Evolutionary conservation across 1,140 invertebrate genomes (phyloP).

Genomic region (Sycophila sp.): DNA sequence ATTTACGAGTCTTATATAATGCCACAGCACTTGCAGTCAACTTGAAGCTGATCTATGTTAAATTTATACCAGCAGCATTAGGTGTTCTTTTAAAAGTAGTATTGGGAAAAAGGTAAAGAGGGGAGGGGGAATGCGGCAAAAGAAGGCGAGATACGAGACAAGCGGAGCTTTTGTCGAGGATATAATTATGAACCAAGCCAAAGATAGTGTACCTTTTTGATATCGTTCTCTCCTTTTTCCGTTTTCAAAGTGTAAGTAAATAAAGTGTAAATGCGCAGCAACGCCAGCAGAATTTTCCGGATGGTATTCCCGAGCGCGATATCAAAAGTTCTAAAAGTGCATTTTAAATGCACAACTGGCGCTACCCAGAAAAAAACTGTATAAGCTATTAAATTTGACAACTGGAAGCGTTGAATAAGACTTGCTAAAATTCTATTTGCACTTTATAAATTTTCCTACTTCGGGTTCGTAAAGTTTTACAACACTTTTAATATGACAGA

Average conservation of each 20-base stretch:
- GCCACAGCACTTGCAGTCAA: not conserved
- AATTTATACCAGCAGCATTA: conserved; percentile 15
- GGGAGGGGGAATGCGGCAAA: not conserved
- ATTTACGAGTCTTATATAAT: conserved; percentile 12
- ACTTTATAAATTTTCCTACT: too few species aligned
- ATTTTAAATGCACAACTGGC: not conserved
- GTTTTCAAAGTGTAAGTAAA: conserved; percentile 7
- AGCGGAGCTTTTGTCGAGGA: conserved; percentile 15
- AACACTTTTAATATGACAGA: too few species aligned
- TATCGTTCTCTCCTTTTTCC: not conserved
- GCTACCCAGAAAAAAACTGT: too few species aligned
- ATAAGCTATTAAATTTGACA: too few species aligned
- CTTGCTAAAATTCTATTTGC: too few species aligned
- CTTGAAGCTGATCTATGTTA: conserved; percentile 16
- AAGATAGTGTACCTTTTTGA: conserved; percentile 9
- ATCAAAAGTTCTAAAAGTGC: not conserved
- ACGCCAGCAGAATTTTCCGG: not conserved
- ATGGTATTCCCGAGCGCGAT: not conserved
- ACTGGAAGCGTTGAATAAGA: not conserved
- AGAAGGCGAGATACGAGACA: not conserved
- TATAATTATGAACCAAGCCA: conserved; percentile 20
- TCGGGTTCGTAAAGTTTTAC: too few species aligned
- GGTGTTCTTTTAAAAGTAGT: conserved; percentile 11
- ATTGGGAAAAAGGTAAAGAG: not conserved
- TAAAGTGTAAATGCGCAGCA: not conserved